phyloP scores from a whole-genome alignment of 2,888 invertebrate species.

The Melitaea athalia region DNA sequence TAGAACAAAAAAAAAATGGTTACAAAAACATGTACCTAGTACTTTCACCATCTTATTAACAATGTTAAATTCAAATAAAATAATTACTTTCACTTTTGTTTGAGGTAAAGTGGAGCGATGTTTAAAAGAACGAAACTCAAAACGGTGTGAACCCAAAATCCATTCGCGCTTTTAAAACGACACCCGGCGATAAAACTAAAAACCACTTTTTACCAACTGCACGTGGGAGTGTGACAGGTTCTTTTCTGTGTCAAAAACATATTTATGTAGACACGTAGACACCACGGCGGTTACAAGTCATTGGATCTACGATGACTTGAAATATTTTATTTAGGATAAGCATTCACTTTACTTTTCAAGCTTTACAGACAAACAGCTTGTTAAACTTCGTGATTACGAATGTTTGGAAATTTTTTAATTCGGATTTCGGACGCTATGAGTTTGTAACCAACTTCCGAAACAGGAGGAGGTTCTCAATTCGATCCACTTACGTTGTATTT shows the following conservation, averaged over 20 bases:
- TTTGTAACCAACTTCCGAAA: background rate
- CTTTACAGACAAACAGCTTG: background rate
- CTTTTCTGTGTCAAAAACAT: slow-evolving; percentile 63
- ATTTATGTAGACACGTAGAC: slow-evolving; percentile 20
- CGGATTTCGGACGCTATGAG: background rate
- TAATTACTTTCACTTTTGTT: slow-evolving; percentile 37
- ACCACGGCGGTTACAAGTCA: background rate
- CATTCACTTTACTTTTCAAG: background rate
- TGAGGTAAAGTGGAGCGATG: slow-evolving; percentile 24
- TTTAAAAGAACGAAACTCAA: slow-evolving; percentile 51
- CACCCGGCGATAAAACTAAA: slow-evolving; percentile 39
- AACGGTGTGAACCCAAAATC: slow-evolving; percentile 54
- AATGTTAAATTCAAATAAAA: slow-evolving; percentile 29
- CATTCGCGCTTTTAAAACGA: slow-evolving; percentile 47
- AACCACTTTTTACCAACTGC: slow-evolving; percentile 39
- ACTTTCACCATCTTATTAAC: slow-evolving; percentile 4
- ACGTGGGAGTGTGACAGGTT: slow-evolving; percentile 60
- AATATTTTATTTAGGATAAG: background rate
- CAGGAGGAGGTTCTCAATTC: too few relatives aligned
- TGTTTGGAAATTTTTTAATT: too few relatives aligned
- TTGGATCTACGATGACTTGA: background rate
- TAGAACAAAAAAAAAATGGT: background rate
- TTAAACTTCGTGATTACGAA: background rate
- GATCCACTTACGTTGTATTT: too few relatives aligned
- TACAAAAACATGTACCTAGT: background rate